phyloP scores from a whole-genome alignment of 1,140 invertebrate genomes.

The Dryas iulia region DNA sequence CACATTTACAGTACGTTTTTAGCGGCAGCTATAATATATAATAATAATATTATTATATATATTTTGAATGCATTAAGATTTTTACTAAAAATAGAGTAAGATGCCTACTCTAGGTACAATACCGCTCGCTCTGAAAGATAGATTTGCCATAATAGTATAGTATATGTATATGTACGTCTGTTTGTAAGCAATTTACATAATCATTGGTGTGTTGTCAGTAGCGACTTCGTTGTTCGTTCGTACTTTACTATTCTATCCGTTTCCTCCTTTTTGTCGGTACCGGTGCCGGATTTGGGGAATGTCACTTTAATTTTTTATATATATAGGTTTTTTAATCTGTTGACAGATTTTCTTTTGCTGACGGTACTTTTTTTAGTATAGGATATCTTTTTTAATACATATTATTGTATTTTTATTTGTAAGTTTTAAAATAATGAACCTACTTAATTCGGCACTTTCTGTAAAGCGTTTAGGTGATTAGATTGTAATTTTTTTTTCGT shows the following conservation, averaged over 20 bases:
- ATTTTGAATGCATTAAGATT: constrained; percentile 79
- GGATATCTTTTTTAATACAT: background rate
- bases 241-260: background rate
- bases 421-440: background rate
- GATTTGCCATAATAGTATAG: constrained; percentile 75
- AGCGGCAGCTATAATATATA: constrained; percentile 57
- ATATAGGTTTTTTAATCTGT: background rate
- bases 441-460: background rate
- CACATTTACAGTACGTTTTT: constrained; percentile 34
- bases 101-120: background rate
- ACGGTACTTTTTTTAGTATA: background rate
- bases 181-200: constrained; percentile 65
- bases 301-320: background rate
- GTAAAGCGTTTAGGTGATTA: background rate
- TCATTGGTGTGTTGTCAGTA: constrained; percentile 56
- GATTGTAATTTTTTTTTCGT: background rate
- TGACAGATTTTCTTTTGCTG: constrained; percentile 6
- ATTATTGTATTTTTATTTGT: background rate
- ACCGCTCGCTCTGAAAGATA: constrained; percentile 37
- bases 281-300: background rate
- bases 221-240: constrained; percentile 34
- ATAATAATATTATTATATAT: constrained; percentile 70
- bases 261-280: constrained; percentile 3
- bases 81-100: constrained; percentile 67
- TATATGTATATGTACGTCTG: constrained; percentile 36